Base-by-base conservation (phyloP, 1,140 invertebrate species). In the Trichoplusia ni region DNA sequence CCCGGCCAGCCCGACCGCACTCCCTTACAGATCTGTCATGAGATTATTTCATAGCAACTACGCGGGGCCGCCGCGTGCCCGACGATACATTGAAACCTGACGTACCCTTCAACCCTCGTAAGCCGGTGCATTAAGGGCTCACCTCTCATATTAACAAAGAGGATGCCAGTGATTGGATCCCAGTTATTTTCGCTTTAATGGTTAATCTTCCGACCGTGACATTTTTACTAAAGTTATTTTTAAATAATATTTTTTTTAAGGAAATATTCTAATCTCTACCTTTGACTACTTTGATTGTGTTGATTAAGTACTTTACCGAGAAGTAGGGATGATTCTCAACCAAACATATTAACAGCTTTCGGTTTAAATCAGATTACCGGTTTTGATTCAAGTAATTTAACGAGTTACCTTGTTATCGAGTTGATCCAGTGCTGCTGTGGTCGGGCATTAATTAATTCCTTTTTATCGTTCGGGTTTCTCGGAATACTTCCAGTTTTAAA, bases 41-140 rank as follows among this genome's bases (percentile, higher is more conserved):
- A 58, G 53, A 58, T 58, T 58, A 44, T 11, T 54, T 51, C 11
- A 40, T 40, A 40, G 14, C 5, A n/a, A 11, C 9, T n/a, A 33
- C 3, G 31, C 35, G 19, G 13, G 16, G 18, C 13, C 8, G 37
- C 16, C 7, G 14, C 14, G 4, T n/a, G 42, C 13, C 21, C 33
- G 23, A 3, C 51, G 35, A 58, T 56, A 42, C 53, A 42, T 58
- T 42, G 37, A 58, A 58, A 42, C 25, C 53, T 14, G 37, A 19
- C 53, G 53, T 42, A 21, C 38, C 25, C n/a, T 56, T 44, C 25
- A 14, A 33, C 14, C 53, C 6, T 14, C 21, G 33, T 56, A 56
- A 56, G 35, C 37, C 53, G 11, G 0, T 9, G 23, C 18, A 56
- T 56, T 42, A 40, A 2, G 19, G 37, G 19, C 18, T 42, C 13